Base-by-base conservation (phyloP, 1,140 invertebrate genomes). In the Orius laevigatus region DNA sequence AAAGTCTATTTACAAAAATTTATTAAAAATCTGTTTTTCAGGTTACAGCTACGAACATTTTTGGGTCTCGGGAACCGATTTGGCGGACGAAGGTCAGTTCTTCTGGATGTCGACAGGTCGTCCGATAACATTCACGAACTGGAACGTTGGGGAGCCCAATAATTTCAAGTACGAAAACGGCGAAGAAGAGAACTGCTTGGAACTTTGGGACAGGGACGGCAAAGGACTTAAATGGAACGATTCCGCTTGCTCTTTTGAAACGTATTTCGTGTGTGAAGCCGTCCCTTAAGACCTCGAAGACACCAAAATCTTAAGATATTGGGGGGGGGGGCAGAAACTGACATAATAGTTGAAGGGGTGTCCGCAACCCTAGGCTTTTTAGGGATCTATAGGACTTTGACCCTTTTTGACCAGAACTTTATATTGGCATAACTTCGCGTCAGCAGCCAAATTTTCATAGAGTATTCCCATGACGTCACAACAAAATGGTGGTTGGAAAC, bases 201-300 rank as follows among this genome's bases (percentile, higher is more conserved):
- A 90, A 65, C 64, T 91, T 6, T 91, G 86, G 87, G 88, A 91
- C 66, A 71, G 86, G 53, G 85, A 90, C 58, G 85, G 84, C 41
- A 90, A 90, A 66, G 86, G 85, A 0, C 65, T 90, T 5, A 88
- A 88, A 62, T 91, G 87, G 87, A 90, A 91, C 64, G 87, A 90
- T 63, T 86, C 85, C 1, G 86, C 87, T 0, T 90, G 86, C 63
- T 88, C 84, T 49, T 90, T 90, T 59, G 85, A 90, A 69, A 90
- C 86, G 1, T 90, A 75, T 65, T 91, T 91, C 62, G 81, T 91
- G 15, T 91, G 87, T 64, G 86, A 91, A 74, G 81, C 86, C 52
- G 56, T 41, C 52, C 44, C 51, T 19, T 55, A 42, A 53, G 25
- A 25, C 8, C 25, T 25, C 8, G 25, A 25, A 25, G 25, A 3